These are phyloP conservation scores for Mongoloraphidia duomilia DNA, from an alignment of 2,888 invertebrate genomes.

Conservation along the genomic window DNA sequence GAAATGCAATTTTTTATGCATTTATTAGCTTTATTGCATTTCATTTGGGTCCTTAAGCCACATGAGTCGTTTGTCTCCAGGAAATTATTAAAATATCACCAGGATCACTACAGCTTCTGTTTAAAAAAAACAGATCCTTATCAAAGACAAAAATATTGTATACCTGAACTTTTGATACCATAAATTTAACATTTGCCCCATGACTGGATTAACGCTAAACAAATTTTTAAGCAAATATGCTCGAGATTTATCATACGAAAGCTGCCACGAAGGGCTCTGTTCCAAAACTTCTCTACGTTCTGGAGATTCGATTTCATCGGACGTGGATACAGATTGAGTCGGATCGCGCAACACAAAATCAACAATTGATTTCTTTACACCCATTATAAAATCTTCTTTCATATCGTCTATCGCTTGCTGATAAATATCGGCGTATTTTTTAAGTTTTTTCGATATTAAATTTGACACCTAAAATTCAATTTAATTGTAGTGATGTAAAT, in stretches of 20 bases:
- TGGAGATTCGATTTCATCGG: conserved; percentile 35
- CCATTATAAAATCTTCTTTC: conserved; percentile 71
- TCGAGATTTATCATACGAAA: conserved; percentile 32
- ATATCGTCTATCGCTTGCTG: conserved; percentile 57
- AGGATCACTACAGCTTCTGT: no score
- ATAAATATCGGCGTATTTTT: conserved; percentile 44
- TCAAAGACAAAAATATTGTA: conserved; percentile 17
- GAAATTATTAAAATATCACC: no score
- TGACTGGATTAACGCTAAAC: conserved; percentile 66
- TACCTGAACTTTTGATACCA: conserved; percentile 70
- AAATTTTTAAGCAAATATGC: conserved; percentile 43
- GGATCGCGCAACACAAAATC: conserved; percentile 83
- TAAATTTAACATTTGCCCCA: conserved; percentile 61
- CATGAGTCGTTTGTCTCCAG: no score
- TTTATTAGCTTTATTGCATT: no score
- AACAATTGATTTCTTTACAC: conserved; percentile 82
- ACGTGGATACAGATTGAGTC: conserved; percentile 34
- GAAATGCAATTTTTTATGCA: no score
- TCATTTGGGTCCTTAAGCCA: no score
- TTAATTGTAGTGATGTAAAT: no score
- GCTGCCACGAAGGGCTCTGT: conserved; percentile 53
- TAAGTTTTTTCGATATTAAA: conserved; percentile 46
- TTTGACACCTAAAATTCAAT: conserved; percentile 38
- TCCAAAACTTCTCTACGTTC: conserved; percentile 41
- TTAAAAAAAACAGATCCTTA: no score